These are phyloP conservation scores for Mola mola DNA, from an alignment of 2,113 vertebrate genomes.

Conservation along the genomic window DNA sequence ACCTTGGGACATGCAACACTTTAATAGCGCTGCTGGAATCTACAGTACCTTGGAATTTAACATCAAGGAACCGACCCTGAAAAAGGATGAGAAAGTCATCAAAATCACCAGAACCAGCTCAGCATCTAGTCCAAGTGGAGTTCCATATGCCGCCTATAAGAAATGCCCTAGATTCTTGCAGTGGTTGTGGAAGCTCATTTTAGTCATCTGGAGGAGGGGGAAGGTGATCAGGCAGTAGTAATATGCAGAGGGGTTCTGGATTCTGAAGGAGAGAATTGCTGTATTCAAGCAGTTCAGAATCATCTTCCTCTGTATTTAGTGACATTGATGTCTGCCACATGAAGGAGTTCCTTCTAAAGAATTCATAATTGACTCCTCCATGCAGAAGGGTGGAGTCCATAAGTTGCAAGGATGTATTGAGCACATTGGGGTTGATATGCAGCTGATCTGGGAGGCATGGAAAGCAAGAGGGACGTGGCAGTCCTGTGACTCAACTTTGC, in stretches of 20 bases:
- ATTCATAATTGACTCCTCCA: not conserved
- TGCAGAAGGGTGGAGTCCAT: not conserved
- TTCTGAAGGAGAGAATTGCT: conserved; percentile 5
- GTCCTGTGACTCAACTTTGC: not conserved
- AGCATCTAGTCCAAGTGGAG: conserved; percentile 1
- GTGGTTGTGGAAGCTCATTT: not conserved
- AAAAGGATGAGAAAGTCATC: not conserved
- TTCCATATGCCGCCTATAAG: not conserved
- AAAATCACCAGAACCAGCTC: conserved; percentile 3
- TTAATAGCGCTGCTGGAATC: conserved; percentile 1
- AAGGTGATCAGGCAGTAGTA: conserved; percentile 17
- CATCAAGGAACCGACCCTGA: not conserved
- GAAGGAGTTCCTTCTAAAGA: not conserved
- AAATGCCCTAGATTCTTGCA: not conserved
- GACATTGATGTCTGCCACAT: not conserved
- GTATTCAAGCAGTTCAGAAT: not conserved
- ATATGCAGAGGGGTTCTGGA: conserved; percentile 3
- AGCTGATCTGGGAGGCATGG: not conserved
- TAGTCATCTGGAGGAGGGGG: not conserved
- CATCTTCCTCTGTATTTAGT: not conserved
- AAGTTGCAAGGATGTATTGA: not conserved
- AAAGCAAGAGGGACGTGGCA: not conserved
- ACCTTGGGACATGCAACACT: not conserved
- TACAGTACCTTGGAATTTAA: not conserved
- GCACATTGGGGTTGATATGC: not conserved